Evolutionary conservation across 2,797 vertebrate species (phyloP).

Genomic region (Serranus cabrilla): DNA sequence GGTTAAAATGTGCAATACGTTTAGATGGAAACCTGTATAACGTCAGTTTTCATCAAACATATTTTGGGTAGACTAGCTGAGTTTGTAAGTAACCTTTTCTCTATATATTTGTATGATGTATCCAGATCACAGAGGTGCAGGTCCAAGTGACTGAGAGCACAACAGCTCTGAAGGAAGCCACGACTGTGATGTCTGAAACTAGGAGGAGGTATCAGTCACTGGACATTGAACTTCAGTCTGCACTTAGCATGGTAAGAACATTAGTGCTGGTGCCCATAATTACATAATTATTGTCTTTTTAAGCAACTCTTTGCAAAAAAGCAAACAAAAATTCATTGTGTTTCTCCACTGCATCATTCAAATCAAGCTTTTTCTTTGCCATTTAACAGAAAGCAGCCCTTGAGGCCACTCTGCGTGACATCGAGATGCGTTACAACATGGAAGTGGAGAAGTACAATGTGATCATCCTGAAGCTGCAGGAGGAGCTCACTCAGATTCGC

Average conservation of each 20-base stretch:
- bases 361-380: neutral
- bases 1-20: too few relatives aligned
- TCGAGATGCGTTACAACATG: constrained; percentile 82
- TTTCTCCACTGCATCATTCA: neutral
- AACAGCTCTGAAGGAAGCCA: constrained; percentile 82
- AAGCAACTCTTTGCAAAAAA: neutral
- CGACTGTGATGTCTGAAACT: constrained; percentile 55
- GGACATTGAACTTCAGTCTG: constrained; percentile 85
- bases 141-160: constrained; percentile 82
- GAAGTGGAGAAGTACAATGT: constrained; percentile 88
- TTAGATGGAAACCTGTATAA: too few relatives aligned
- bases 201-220: constrained; percentile 73
- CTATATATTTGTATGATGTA: constrained; percentile 21
- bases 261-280: neutral
- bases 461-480: constrained; percentile 81
- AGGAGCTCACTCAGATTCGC: constrained; percentile 85
- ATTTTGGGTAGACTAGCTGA: neutral
- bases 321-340: accelerated
- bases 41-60: neutral
- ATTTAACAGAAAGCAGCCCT: constrained; percentile 84
- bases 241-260: constrained; percentile 84
- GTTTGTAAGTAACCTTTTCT: neutral
- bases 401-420: constrained; percentile 85
- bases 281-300: neutral
- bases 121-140: constrained; percentile 84